phyloP scores from a whole-genome alignment of 1,140 invertebrate genomes.

The Panonychus citri region DNA sequence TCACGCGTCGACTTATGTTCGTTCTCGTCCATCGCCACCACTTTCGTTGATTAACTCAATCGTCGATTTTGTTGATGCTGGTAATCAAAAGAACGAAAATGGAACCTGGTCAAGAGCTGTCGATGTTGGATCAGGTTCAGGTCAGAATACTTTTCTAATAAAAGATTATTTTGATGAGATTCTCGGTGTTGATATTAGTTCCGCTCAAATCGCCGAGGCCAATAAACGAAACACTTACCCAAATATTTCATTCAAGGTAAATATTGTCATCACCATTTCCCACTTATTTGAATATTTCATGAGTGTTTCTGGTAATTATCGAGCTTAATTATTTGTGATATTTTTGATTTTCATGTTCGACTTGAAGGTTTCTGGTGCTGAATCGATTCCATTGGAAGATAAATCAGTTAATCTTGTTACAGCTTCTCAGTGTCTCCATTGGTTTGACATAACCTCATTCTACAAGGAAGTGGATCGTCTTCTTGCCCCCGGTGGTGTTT shows the following conservation, averaged over 20 bases:
- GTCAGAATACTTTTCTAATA: conserved; percentile 25
- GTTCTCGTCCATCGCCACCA: not conserved
- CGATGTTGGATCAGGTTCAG: conserved; percentile 28
- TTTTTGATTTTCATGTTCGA: not conserved
- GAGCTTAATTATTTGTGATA: too few relatives aligned
- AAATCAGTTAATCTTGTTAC: conserved; percentile 20
- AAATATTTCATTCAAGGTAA: not conserved
- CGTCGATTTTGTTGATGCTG: not conserved
- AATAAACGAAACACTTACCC: not conserved
- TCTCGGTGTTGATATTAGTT: conserved; percentile 22
- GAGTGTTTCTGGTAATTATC: too few relatives aligned
- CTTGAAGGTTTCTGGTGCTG: conserved; percentile 18
- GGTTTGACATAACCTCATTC: conserved; percentile 19
- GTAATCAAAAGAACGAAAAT: not conserved
- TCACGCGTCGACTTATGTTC: not conserved
- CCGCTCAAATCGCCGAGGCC: conserved; percentile 22
- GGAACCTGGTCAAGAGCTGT: conserved; percentile 12
- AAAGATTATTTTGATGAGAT: conserved; percentile 23
- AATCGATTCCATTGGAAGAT: conserved; percentile 18
- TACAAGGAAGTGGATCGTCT: conserved; percentile 19
- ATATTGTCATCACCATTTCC: too few relatives aligned
- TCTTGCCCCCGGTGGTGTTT: conserved; percentile 18
- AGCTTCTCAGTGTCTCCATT: conserved; percentile 19
- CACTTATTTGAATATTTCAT: too few relatives aligned
- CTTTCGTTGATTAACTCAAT: not conserved